Evolutionary conservation across 2,113 vertebrate genomes (phyloP).

Genomic region (Loxodonta africana): DNA sequence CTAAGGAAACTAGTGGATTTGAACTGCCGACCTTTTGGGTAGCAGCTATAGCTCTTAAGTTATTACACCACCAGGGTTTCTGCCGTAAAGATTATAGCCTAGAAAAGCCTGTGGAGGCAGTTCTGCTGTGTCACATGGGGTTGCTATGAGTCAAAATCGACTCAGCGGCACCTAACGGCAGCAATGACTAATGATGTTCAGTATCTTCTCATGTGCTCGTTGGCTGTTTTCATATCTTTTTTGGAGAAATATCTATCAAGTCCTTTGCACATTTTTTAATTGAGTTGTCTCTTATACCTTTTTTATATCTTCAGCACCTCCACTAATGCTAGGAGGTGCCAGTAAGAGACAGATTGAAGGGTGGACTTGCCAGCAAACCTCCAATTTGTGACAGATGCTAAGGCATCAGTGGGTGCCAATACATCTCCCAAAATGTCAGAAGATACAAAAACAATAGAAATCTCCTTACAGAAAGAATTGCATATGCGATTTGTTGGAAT

Average conservation of each 20-base stretch:
- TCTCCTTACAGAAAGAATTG: neutral
- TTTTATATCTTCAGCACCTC: neutral
- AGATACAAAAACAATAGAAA: neutral
- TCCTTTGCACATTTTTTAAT: neutral
- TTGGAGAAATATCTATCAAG: neutral
- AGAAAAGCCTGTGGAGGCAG: too few species aligned
- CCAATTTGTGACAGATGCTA: neutral
- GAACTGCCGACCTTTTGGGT: too few species aligned
- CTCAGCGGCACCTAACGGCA: neutral
- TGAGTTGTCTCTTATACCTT: neutral
- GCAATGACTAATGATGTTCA: neutral
- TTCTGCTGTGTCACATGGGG: neutral
- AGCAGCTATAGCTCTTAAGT: too few species aligned
- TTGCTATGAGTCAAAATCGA: neutral
- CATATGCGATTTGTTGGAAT: too few species aligned
- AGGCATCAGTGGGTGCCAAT: neutral
- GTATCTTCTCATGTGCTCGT: neutral
- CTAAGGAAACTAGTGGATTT: too few species aligned
- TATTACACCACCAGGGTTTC: too few species aligned
- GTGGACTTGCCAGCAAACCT: neutral
- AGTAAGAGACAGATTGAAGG: neutral
- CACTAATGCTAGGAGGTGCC: neutral
- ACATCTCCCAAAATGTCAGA: neutral
- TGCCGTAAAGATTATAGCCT: too few species aligned
- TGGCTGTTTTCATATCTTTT: neutral